Evolutionary conservation across 2,888 invertebrate species (phyloP).

Genomic region (Tetropium fuscum): DNA sequence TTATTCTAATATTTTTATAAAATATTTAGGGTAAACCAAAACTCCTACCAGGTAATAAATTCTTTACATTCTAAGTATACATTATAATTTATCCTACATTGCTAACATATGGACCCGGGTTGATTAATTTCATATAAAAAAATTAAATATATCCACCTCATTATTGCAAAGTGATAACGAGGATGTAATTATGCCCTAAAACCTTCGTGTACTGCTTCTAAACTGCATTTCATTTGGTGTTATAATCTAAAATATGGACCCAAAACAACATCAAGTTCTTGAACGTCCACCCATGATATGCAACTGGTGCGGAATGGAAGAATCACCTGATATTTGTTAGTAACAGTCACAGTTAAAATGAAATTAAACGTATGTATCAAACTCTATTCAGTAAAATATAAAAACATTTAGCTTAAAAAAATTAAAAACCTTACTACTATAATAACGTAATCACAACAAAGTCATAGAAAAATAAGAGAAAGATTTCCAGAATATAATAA

Average conservation of each 20-base stretch:
- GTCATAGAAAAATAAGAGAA: constrained; percentile 13
- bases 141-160: constrained; percentile 15
- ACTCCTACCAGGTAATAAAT: constrained; percentile 4
- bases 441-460: constrained; percentile 22
- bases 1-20: constrained; percentile 20
- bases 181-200: background rate
- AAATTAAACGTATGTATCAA: constrained; percentile 13
- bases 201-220: constrained; percentile 12
- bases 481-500: background rate
- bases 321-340: background rate
- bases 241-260: constrained; percentile 24
- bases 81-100: constrained; percentile 11
- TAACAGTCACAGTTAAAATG: constrained; percentile 12
- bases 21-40: constrained; percentile 7
- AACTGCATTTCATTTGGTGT: constrained; percentile 22
- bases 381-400: constrained; percentile 25
- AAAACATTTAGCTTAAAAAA: constrained; percentile 4
- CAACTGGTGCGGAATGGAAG: background rate
- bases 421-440: constrained; percentile 26
- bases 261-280: constrained; percentile 11
- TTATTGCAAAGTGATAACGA: constrained; percentile 20
- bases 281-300: constrained; percentile 13
- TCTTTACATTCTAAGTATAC: constrained; percentile 13
- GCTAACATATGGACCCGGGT: constrained; percentile 46
- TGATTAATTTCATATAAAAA: constrained; percentile 30